Base-by-base conservation (phyloP, 2,888 invertebrate species). In the Philaethria dido region DNA sequence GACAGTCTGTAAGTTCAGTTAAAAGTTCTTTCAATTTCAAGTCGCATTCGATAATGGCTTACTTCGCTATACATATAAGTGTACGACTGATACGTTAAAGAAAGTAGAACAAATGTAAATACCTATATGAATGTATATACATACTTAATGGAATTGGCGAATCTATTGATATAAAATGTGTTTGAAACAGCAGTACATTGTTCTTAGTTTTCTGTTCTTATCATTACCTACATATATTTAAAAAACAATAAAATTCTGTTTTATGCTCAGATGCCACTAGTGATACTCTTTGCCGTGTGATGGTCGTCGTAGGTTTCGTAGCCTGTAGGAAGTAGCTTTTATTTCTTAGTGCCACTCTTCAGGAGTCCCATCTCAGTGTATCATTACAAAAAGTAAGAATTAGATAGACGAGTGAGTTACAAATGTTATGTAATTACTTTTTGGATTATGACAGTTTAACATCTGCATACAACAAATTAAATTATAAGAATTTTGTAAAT, bases 1-100 rank as follows among this genome's bases (percentile, higher is more conserved):
- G 25, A 47, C 39, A 47, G 22, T 59, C 59, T 25, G 44, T 57
- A 59, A 42, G n/a, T 42, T 39, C 59, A 44, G 25, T 59, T 25
- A 42, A 42, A 59, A 22, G 22, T 59, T 59, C 16, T 59, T 44
- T 59, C 42, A 59, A 59, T 59, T 59, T 29, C n/a, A 59, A 44
- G 25, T 25, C 25, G 18, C 25, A 16, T 44, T 44, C 16, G 42
- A 59, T 44, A 44, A 59, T 16, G 11, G 16, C 25, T 25, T 6
- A n/a, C 16, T 44, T 42, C 39, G 2, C 39, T 39, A 13, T 39
- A n/a, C n/a, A n/a, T n/a, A 39, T 39, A 13, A 13, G 39, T 39
- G 6, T 39, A 39, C 39, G 39, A 29, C 29, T 29, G 29, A 39
- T 39, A 44, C 16, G 25, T 44, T 14, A 20, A 55, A 18, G 11